Base-by-base conservation (phyloP, 1,140 invertebrate genomes). In the Drosophila miranda region DNA sequence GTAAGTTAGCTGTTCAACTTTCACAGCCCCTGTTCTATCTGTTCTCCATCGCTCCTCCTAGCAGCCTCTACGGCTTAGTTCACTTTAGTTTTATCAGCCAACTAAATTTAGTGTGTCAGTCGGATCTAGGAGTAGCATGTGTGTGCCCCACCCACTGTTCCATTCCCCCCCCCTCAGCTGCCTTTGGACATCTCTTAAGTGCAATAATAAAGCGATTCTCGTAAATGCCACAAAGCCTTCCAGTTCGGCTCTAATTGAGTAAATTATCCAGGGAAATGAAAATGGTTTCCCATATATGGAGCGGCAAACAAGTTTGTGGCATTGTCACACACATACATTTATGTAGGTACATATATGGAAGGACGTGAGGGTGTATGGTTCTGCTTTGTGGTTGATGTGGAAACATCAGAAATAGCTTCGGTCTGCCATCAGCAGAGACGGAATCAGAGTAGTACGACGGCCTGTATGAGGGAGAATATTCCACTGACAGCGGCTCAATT, bases 171-270 rank as follows among this genome's bases (percentile, higher is more conserved):
- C 41, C n/a, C 11, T n/a, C 52, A 43, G 28, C 41, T 41, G 50
- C 28, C 46, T 26, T 42, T 1, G 34, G 19, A 55, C 34, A 23
- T 11, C 50, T 49, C 67, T 60, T 63, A 79, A 87, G 82, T 78
- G 81, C 81, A 87, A 75, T 78, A 86, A 86, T 81, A 87, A 86
- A 86, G 74, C 78, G 82, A 87, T 87, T 87, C 78, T 72, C 61
- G 69, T 64, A 75, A 86, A 87, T 86, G 81, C 81, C 82, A 80
- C 82, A 86, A 87, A 86, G 81, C 78, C 81, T 75, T 78, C 74
- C 75, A 87, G 78, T 82, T 87, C 78, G 45, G 30, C 50, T 80
- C 78, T 86, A 87, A 86, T 86, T 86, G 82, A 81, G 82, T 87
- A 78, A 86, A 86, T 87, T 86, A 81, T 78, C 74, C 52, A 64